Evolutionary conservation across 2,888 invertebrate species (phyloP).

Genomic region (Plebejus melissa): DNA sequence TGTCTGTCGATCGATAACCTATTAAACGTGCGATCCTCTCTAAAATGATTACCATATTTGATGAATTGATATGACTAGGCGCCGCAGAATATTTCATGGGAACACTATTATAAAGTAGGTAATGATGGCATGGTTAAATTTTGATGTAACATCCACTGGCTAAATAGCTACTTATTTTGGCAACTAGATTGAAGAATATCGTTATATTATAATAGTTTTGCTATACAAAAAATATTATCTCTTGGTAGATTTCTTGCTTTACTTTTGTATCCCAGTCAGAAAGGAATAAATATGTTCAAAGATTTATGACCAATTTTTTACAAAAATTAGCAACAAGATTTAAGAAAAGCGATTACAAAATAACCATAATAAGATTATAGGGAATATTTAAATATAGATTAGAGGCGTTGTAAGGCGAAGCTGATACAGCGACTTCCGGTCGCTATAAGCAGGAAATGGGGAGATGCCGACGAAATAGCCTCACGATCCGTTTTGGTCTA

Average conservation of each 20-base stretch:
- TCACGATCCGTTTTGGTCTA: constrained; percentile 67
- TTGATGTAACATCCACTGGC: neutral
- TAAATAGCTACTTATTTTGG: neutral
- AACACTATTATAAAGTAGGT: constrained; percentile 11
- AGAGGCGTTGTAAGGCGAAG: neutral
- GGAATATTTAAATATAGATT: constrained; percentile 15
- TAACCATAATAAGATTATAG: neutral
- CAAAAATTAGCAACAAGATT: too few relatives aligned
- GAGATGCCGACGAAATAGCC: constrained; percentile 63
- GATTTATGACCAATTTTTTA: too few relatives aligned
- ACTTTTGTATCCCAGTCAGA: too few relatives aligned
- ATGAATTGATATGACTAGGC: constrained; percentile 25
- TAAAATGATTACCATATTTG: constrained; percentile 28
- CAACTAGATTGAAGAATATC: too few relatives aligned
- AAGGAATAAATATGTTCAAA: too few relatives aligned
- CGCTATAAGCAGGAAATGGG: constrained; percentile 59
- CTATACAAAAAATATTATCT: too few relatives aligned
- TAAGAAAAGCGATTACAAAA: too few relatives aligned
- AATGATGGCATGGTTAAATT: constrained; percentile 8
- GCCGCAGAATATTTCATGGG: constrained; percentile 5
- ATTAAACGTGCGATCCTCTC: constrained; percentile 26
- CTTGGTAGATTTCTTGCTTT: too few relatives aligned
- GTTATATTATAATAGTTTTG: too few relatives aligned
- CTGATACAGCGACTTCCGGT: constrained; percentile 25
- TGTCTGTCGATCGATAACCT: constrained; percentile 24